Base-by-base conservation (phyloP, 2,888 invertebrate species). In the Brachypterus glaber region DNA sequence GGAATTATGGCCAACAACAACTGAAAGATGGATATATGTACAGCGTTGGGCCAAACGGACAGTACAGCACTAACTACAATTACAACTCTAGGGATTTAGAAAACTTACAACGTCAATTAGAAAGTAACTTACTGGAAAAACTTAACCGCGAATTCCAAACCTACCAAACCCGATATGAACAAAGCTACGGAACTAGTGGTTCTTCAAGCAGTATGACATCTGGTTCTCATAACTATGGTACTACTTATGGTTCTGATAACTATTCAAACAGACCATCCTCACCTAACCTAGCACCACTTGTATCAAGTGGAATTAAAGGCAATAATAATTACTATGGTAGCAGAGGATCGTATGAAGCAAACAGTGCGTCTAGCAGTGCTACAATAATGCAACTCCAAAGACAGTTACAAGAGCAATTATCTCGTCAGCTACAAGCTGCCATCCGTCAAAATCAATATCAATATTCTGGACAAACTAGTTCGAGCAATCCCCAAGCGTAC, bases 11-110 rank as follows among this genome's bases (percentile, higher is more conserved):
- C 3, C 51, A 41, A n/a, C 62, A 63, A 47, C 44, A 53, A 15
- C 45, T 52, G 39, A 49, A 51, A 27, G 53, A 57, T 32, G 53
- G 54, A 3, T 55, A 60, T 32, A 51, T 54, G 44, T 61, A 58
- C 33, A 54, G 49, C 21, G 43, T 52, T 8, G 49, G 54, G 12
- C 35, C 52, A 2, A 45, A 39, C 29, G 54, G 55, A 7, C 45
- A 52, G 3, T 40, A 40, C 3, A 52, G 50, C n/a, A 47, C 44
- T 7, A 52, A 59, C 16, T 55, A 54, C 31, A 63, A 62, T 40
- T 64, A 62, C 45, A 54, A 55, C 37, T 32, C 49, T 9, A 53
- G 50, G 13, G 64, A 62, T 45, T 53, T 62, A 30, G 56, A 58
- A 16, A 57, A 49, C 38, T 49, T 59, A 30, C 58, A 54, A 35